These are phyloP conservation scores for Ptychochromis oligacanthus DNA, from an alignment of 2,113 vertebrate species.

Conservation along the genomic window DNA sequence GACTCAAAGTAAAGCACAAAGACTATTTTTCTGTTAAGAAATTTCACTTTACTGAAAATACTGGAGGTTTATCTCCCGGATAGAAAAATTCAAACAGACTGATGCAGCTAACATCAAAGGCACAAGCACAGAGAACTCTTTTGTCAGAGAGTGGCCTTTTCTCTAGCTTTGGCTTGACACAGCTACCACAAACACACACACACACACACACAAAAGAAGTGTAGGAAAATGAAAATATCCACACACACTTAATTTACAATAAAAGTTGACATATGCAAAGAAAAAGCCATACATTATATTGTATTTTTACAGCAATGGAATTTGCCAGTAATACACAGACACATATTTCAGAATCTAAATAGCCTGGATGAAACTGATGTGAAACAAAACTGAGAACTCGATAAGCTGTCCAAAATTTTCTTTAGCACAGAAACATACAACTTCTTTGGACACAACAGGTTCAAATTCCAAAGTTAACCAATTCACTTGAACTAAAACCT, in stretches of 20 bases:
- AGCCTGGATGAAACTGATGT: background rate
- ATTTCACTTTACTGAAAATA: slow-evolving; percentile 32
- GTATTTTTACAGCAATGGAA: slow-evolving; percentile 14
- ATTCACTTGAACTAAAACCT: slow-evolving; percentile 12
- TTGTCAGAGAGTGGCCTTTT: slow-evolving; percentile 66
- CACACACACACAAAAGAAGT: slow-evolving; percentile 8
- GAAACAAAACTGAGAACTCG: background rate
- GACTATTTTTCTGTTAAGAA: slow-evolving; percentile 6
- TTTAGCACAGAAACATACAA: background rate
- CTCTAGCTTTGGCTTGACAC: slow-evolving; percentile 41
- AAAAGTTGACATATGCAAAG: slow-evolving; percentile 17
- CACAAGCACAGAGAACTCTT: slow-evolving; percentile 61
- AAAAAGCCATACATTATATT: background rate
- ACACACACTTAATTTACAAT: slow-evolving; percentile 17
- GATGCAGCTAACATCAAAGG: slow-evolving; percentile 67
- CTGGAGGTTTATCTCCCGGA: slow-evolving; percentile 27
- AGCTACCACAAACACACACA: slow-evolving; percentile 8
- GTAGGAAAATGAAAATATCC: slow-evolving; percentile 15
- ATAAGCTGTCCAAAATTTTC: background rate
- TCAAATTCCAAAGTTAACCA: background rate
- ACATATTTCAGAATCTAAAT: background rate
- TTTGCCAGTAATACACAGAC: slow-evolving; percentile 9
- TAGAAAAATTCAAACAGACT: slow-evolving; percentile 47
- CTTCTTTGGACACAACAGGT: background rate
- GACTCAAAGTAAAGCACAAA: slow-evolving; percentile 18